phyloP scores from a whole-genome alignment of 2,113 vertebrate species.

The Elanoides forficatus region DNA sequence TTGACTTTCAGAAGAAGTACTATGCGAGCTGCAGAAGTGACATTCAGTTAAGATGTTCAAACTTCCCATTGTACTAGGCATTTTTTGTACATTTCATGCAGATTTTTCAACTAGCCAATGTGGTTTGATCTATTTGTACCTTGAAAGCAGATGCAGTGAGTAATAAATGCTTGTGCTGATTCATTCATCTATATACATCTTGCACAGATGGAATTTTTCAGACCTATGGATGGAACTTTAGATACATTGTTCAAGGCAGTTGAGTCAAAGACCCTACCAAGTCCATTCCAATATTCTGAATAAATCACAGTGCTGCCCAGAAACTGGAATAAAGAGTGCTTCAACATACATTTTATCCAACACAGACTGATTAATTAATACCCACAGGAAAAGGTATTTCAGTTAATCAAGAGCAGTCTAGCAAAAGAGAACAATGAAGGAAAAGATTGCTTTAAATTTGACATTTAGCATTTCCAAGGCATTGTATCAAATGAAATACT shows the following conservation, averaged over 20 bases:
- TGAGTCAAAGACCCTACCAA: not conserved
- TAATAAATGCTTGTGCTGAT: not conserved
- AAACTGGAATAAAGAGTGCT: not conserved
- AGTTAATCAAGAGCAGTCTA: not conserved
- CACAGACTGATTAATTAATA: conserved; percentile 19
- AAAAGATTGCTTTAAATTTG: conserved; percentile 11
- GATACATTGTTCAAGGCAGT: not conserved
- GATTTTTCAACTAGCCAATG: not conserved
- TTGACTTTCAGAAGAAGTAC: no score
- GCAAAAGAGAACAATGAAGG: not conserved
- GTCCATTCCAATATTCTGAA: not conserved
- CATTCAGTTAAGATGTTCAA: not conserved
- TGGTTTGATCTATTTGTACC: not conserved
- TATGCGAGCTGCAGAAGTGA: not conserved
- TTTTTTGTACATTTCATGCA: not conserved
- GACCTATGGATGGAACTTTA: not conserved
- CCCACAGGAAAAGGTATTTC: not conserved
- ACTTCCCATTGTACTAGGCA: not conserved
- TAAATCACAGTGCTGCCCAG: conserved; percentile 10
- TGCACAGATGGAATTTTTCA: not conserved
- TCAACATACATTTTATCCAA: conserved; percentile 41
- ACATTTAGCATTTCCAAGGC: conserved; percentile 27
- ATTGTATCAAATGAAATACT: not conserved
- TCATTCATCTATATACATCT: not conserved
- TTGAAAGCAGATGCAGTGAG: not conserved